phyloP scores from a whole-genome alignment of 2,113 vertebrate genomes.

The Poeciliopsis occidentalis region DNA sequence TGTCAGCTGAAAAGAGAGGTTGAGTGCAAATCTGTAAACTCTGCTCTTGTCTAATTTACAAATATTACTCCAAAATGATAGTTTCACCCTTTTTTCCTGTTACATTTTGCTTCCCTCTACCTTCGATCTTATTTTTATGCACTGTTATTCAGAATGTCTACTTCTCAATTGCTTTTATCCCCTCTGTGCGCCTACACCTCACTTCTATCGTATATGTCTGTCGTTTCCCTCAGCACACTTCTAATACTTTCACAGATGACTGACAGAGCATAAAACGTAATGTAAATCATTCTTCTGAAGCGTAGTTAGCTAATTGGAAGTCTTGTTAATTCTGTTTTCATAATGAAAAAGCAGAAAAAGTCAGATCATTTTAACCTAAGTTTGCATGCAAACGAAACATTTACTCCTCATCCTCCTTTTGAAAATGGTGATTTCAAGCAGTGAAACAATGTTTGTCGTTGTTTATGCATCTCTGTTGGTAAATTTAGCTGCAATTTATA shows the following conservation, averaged over 20 bases:
- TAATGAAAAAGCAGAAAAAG: not conserved
- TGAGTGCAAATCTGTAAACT: conserved; percentile 52
- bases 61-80: not conserved
- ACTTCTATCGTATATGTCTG: conserved; percentile 19
- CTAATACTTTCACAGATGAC: conserved; percentile 38
- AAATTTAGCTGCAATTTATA: not conserved
- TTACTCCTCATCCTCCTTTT: not conserved
- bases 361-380: not conserved
- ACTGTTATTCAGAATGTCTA: not conserved
- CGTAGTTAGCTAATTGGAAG: conserved; percentile 57
- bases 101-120: not conserved
- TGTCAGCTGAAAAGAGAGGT: conserved; percentile 68
- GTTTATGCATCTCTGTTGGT: not conserved
- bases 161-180: conserved; percentile 26
- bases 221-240: conserved; percentile 14
- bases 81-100: conserved; percentile 24
- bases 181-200: conserved; percentile 19
- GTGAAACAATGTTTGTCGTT: not conserved
- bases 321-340: conserved; percentile 26
- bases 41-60: conserved; percentile 18
- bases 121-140: conserved; percentile 13
- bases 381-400: not conserved
- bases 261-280: conserved; percentile 48
- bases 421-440: not conserved
- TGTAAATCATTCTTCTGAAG: conserved; percentile 47